A percentile compares a stretch with the other conserved stretches of the same genome.
phyloP scores from a whole-genome alignment of 2,113 vertebrate genomes.

The Rousettus leschenaultii region DNA sequence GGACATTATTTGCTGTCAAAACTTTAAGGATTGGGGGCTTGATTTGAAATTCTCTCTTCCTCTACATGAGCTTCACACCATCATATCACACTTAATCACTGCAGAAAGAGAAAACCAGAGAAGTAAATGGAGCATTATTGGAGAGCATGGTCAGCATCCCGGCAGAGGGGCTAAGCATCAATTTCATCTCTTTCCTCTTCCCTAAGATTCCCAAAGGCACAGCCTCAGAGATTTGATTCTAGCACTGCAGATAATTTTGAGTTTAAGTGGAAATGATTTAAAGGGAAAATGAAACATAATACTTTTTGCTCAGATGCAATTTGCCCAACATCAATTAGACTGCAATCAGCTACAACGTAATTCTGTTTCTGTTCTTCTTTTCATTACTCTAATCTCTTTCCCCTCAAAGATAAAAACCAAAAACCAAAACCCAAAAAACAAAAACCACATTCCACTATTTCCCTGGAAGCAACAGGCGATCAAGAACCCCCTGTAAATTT shows the following conservation, averaged over 20 bases:
- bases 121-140: background rate
- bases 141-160: background rate
- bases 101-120: background rate
- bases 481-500: background rate
- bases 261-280: slow-evolving; percentile 69
- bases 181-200: slow-evolving; percentile 14
- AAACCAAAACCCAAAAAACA: no score
- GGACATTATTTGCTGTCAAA: slow-evolving; percentile 14
- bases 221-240: slow-evolving; percentile 46
- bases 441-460: slow-evolving; percentile 17
- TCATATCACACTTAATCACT: background rate
- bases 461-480: background rate
- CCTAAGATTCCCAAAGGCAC: slow-evolving; percentile 24
- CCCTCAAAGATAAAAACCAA: background rate
- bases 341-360: slow-evolving; percentile 23
- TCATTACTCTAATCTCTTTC: slow-evolving; percentile 12
- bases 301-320: slow-evolving; percentile 62
- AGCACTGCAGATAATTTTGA: slow-evolving; percentile 52
- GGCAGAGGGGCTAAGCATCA: background rate
- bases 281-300: slow-evolving; percentile 53
- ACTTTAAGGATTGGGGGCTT: background rate
- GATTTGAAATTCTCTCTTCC: background rate
- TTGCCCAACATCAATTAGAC: slow-evolving; percentile 46
- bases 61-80: background rate
- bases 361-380: slow-evolving; percentile 31